Base-by-base conservation (phyloP, 2,113 vertebrate genomes). In the Nestor notabilis region DNA sequence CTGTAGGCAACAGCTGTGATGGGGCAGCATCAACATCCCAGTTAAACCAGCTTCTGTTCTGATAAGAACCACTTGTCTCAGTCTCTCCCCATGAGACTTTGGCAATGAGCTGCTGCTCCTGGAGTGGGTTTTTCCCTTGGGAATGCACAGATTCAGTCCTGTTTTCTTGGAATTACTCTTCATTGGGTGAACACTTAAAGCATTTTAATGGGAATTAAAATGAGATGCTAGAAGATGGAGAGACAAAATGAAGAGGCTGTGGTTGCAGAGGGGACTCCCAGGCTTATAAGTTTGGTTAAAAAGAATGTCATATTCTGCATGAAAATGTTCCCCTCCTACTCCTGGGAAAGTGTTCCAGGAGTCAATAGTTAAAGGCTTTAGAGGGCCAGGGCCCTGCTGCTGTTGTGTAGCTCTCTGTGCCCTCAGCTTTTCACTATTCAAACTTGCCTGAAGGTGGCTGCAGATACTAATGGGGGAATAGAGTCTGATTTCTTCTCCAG, bases 401-500 rank as follows among this genome's bases (percentile, higher is more conserved):
- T 61, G 17, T 17, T 20, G 13, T 20, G 43, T 17, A 64, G 61
- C 37, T 82, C 33, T 55, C n/a, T 5, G 4, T 28, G 11, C 46
- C 18, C 41, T 63, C 37, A 49, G 25, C 23, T 83, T 41, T 33
- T 29, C 53, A 37, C 6, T 4, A 2, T 1, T 10, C 23, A n/a
- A 41, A 18, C 1, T 18, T 49, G 29, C 18, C 2, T 17, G 49
- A 28, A 5, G 3, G 3, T 17, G 33, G 11, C 3, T 72, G 29
- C 21, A 25, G 11, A 28, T 50, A 33, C 3, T 39, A 24, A 3
- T 11, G 43, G 44, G 37, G 56, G 28, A 37, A 12, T 2, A 35
- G 33, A 39, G 21, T 13, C 25, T 15, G 44, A 10, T 27, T n/a
- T 35, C 24, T 35, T 33, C 71, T 64, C 19, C 24, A 31, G 29